Conservation (phyloP, 2,797 vertebrate species). For the Varecia variegata region DNA sequence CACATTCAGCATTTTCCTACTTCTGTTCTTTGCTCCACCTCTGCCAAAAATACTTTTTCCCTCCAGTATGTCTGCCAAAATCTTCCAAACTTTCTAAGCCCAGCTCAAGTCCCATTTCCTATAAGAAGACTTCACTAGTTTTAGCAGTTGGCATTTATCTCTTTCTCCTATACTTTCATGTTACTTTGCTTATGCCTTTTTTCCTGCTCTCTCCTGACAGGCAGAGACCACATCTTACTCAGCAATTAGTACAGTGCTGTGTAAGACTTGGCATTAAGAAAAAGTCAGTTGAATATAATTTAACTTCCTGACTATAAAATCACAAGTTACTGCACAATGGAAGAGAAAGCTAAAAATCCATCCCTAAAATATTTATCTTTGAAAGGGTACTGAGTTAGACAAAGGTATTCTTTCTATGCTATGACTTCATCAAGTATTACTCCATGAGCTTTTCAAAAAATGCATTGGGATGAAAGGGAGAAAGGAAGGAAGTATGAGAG, state of each 20-base stretch:
- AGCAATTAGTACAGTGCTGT: background rate
- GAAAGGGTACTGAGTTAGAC: background rate
- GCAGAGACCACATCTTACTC: background rate
- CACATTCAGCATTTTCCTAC: conserved; percentile 3
- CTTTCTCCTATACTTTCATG: background rate
- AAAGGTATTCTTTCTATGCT: background rate
- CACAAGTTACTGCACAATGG: background rate
- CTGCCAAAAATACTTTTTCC: conserved; percentile 32
- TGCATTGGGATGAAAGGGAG: background rate
- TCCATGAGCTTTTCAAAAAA: background rate
- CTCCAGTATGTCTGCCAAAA: background rate
- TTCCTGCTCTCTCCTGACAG: background rate
- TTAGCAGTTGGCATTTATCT: background rate
- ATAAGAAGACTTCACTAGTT: background rate
- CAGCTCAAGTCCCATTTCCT: background rate
- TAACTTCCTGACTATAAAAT: background rate
- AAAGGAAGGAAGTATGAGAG: background rate
- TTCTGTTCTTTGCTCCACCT: background rate
- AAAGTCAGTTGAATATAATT: background rate
- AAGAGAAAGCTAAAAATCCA: background rate
- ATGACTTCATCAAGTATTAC: background rate
- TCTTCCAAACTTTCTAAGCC: conserved; percentile 15
- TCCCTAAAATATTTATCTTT: background rate
- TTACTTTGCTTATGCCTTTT: background rate
- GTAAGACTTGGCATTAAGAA: background rate